phyloP scores from a whole-genome alignment of 2,888 invertebrate species.

The Hofmannophila pseudospretella region DNA sequence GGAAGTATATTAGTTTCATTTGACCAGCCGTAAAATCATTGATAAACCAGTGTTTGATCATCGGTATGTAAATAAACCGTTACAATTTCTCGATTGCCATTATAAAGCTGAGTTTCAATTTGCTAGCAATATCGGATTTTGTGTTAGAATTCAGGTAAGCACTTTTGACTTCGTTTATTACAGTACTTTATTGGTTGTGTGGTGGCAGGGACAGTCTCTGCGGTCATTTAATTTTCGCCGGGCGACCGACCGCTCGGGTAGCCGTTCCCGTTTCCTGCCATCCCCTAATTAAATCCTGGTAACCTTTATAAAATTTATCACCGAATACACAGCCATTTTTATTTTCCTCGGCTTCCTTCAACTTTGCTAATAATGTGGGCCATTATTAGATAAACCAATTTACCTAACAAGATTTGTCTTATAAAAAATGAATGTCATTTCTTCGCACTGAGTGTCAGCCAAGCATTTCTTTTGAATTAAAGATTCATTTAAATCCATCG shows the following conservation, averaged over 20 bases:
- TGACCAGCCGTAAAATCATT: too few relatives aligned
- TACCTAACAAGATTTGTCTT: neutral
- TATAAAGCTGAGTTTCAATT: too few relatives aligned
- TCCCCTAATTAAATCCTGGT: constrained; percentile 3
- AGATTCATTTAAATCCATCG: neutral
- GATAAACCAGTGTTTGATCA: too few relatives aligned
- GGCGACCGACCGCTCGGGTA: neutral
- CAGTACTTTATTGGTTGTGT: neutral
- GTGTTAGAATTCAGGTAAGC: too few relatives aligned
- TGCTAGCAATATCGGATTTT: too few relatives aligned
- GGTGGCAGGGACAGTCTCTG: neutral
- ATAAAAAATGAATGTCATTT: neutral
- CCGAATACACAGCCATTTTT: constrained; percentile 1
- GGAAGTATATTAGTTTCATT: too few relatives aligned
- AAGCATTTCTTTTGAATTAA: neutral
- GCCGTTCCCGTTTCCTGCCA: constrained; percentile 1
- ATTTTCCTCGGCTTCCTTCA: neutral
- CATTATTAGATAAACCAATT: neutral
- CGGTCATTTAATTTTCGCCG: constrained; percentile 8
- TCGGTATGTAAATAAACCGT: too few relatives aligned
- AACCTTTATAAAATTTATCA: constrained; percentile 5
- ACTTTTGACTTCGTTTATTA: neutral
- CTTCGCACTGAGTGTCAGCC: neutral
- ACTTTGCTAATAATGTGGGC: neutral
- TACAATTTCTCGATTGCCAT: too few relatives aligned